phyloP scores from a whole-genome alignment of 2,888 invertebrate genomes.

The Cantharis lateralis region DNA sequence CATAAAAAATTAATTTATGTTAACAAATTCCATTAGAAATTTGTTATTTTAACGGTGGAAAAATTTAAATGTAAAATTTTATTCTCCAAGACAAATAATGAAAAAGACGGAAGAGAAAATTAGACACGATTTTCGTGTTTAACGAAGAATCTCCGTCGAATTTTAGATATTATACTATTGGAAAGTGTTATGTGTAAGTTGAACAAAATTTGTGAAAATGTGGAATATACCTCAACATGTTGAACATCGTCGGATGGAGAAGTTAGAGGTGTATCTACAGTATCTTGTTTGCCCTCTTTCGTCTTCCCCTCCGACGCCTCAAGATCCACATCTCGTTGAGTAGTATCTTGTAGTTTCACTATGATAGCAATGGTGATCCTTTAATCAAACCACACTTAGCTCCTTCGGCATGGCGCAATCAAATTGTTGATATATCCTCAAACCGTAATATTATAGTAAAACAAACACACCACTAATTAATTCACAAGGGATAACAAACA shows the following conservation, averaged over 20 bases:
- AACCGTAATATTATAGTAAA: not conserved
- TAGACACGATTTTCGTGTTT: not conserved
- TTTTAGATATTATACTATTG: too few species aligned
- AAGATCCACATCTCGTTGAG: slow-evolving; percentile 65
- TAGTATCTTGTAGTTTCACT: slow-evolving; percentile 68
- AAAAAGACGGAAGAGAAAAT: not conserved
- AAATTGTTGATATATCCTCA: not conserved
- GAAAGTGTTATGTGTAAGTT: too few species aligned
- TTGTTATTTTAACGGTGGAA: not conserved
- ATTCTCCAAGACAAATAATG: not conserved
- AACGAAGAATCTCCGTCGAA: not conserved
- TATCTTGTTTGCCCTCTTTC: slow-evolving; percentile 65
- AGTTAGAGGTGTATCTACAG: slow-evolving; percentile 60
- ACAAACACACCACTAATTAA: not conserved
- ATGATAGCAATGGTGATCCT: slow-evolving; percentile 62
- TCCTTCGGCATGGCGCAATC: slow-evolving; percentile 3
- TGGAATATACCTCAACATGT: slow-evolving; percentile 37
- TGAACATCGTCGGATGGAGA: slow-evolving; percentile 55
- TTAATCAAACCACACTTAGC: slow-evolving; percentile 14
- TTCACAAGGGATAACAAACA: not conserved
- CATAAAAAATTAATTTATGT: not conserved
- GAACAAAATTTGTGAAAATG: not conserved
- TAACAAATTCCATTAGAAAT: not conserved
- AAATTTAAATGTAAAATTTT: not conserved
- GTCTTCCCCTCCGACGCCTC: slow-evolving; percentile 67